Evolutionary conservation across 2,797 vertebrate genomes (phyloP).

Genomic region (Pseudopleuronectes americanus): DNA sequence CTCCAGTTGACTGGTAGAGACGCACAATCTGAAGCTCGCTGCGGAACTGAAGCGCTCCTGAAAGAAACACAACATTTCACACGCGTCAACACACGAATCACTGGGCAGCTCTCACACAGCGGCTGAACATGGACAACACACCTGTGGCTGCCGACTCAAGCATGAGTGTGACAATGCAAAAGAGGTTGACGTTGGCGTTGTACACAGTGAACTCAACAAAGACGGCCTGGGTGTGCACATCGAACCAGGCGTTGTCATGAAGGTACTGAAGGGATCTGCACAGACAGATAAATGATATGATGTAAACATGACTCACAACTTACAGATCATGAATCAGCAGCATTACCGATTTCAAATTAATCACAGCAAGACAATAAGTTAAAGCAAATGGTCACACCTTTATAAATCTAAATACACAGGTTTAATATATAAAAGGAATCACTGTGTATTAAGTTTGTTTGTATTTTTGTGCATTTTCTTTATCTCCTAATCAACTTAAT

Average conservation of each 20-base stretch:
- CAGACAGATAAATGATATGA: background rate
- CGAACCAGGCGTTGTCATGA: slow-evolving; percentile 91
- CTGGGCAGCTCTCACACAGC: slow-evolving; percentile 2
- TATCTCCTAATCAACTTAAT: background rate
- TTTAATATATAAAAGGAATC: too few species aligned
- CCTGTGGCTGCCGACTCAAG: slow-evolving; percentile 92
- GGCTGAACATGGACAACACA: slow-evolving; percentile 62
- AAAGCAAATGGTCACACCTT: background rate
- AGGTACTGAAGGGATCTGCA: slow-evolving; percentile 89
- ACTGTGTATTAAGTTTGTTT: too few species aligned
- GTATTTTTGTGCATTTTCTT: background rate
- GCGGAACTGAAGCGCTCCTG: slow-evolving; percentile 91
- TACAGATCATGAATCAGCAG: background rate
- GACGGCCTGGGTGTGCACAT: slow-evolving; percentile 90
- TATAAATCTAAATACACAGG: background rate
- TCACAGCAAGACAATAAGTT: background rate
- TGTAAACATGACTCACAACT: background rate
- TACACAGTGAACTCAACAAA: slow-evolving; percentile 97
- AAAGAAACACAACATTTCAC: slow-evolving; percentile 15
- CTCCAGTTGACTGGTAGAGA: slow-evolving; percentile 90
- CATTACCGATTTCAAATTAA: too few species aligned
- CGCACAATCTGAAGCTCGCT: slow-evolving; percentile 88
- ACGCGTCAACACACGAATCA: background rate
- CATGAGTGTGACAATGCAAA: slow-evolving; percentile 90
- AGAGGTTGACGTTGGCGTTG: slow-evolving; percentile 96